A percentile compares a stretch with the other conserved stretches of the same genome.
phyloP scores from a whole-genome alignment of 2,113 vertebrate species.

The Tursiops truncatus region DNA sequence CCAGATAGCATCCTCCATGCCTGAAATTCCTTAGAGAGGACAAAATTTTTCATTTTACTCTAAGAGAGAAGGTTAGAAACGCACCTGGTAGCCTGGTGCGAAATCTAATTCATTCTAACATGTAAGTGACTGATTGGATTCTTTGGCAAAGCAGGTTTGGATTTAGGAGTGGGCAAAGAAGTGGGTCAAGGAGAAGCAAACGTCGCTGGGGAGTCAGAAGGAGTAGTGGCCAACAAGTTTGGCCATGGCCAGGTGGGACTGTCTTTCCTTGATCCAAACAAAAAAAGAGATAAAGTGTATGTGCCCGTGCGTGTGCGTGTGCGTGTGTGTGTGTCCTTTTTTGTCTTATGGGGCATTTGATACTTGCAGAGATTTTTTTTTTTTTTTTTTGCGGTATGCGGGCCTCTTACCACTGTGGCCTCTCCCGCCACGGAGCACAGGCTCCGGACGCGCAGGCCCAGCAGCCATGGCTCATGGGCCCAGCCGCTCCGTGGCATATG shows the following conservation, averaged over 20 bases:
- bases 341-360: background rate
- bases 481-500: too few species aligned
- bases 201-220: background rate
- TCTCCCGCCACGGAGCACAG: too few species aligned
- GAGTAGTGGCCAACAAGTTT: background rate
- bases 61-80: background rate
- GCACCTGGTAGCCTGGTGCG: background rate
- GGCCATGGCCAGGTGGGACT: background rate
- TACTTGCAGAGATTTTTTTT: background rate
- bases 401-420: too few species aligned
- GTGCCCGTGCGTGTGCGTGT: fast-evolving
- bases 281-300: background rate
- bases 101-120: background rate
- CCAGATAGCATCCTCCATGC: background rate
- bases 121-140: background rate
- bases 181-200: background rate
- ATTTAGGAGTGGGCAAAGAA: background rate
- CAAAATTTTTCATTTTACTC: background rate
- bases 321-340: background rate
- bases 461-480: too few species aligned
- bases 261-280: background rate
- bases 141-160: background rate
- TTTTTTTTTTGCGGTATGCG: too few species aligned
- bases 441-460: too few species aligned
- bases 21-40: background rate